Percentiles rank a stretch among this genome's conserved stretches.
Evolutionary conservation across 2,113 vertebrate species (phyloP).

Genomic region (Gallinago media): DNA sequence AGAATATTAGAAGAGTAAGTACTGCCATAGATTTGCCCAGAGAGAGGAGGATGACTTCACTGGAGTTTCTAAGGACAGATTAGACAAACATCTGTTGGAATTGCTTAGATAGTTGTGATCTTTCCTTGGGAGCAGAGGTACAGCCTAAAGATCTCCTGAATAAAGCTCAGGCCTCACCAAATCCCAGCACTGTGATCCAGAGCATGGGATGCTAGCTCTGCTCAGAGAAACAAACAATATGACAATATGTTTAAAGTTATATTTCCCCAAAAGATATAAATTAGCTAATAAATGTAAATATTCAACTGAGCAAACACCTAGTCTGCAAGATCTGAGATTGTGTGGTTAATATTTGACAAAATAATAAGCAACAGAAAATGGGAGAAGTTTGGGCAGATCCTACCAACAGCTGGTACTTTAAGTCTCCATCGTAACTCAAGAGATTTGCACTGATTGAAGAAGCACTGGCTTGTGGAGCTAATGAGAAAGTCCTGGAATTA

Average conservation of each 20-base stretch:
- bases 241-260: not conserved
- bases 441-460: not conserved
- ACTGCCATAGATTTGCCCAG: slow-evolving; percentile 1
- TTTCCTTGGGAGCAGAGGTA: not conserved
- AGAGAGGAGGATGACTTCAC: not conserved
- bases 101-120: not conserved
- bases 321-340: not conserved
- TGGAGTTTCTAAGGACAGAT: not conserved
- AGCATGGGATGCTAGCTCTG: not conserved
- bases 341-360: not conserved
- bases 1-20: slow-evolving; percentile 3
- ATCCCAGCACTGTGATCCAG: not conserved
- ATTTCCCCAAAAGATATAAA: not conserved
- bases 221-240: not conserved
- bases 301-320: not conserved
- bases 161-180: not conserved
- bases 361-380: not conserved
- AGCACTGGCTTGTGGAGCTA: not conserved
- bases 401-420: not conserved
- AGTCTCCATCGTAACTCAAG: not conserved
- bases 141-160: not conserved
- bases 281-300: not conserved
- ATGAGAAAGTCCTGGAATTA: not conserved
- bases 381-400: not conserved
- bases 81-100: not conserved